Conservation (phyloP, 2,888 invertebrate genomes). For the Drosophila vallismaia region DNA sequence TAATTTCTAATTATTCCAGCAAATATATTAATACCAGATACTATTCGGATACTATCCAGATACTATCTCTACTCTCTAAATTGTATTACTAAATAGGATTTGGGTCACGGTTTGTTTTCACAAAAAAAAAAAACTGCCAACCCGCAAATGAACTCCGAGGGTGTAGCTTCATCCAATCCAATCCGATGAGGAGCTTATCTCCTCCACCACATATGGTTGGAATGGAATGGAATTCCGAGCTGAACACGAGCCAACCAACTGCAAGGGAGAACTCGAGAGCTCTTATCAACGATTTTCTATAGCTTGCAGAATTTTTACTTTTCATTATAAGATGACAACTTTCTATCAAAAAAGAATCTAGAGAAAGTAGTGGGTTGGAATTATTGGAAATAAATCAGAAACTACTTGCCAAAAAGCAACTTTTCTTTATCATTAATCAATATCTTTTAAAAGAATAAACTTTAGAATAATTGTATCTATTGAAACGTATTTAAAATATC, state of each 20-base stretch:
- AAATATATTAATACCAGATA: no score
- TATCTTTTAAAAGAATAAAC: no score
- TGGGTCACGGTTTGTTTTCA: neutral
- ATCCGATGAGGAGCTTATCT: constrained; percentile 15
- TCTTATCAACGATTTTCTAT: constrained; percentile 12
- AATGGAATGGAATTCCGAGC: constrained; percentile 16
- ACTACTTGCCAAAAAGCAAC: neutral
- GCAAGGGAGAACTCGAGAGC: constrained; percentile 11
- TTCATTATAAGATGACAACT: neutral
- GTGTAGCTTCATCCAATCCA: constrained; percentile 2
- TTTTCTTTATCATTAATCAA: no score
- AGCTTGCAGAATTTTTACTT: constrained; percentile 2
- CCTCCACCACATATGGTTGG: constrained; percentile 15
- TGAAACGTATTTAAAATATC: neutral
- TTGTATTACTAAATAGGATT: neutral
- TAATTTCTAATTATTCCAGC: no score
- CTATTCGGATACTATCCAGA: no score
- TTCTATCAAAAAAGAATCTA: neutral
- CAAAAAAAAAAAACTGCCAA: neutral
- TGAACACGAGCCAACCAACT: constrained; percentile 19
- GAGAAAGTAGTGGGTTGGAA: no score
- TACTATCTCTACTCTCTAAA: no score
- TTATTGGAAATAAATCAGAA: neutral
- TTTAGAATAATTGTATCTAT: no score
- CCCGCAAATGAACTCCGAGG: constrained; percentile 18